These are phyloP conservation scores for Nipponia nippon DNA, from an alignment of 2,113 vertebrate species.

Conservation along the genomic window DNA sequence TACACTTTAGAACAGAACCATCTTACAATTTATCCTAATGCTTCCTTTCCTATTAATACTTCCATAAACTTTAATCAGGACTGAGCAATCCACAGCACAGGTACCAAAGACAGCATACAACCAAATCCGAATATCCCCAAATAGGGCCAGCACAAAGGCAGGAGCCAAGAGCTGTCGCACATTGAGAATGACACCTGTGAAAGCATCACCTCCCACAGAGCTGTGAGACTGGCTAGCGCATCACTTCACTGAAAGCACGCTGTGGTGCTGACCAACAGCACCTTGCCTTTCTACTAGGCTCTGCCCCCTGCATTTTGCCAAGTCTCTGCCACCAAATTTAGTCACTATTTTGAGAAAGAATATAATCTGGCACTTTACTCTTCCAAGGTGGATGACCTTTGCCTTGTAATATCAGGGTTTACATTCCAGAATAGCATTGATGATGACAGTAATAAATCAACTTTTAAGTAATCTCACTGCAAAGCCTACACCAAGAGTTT, in stretches of 20 bases:
- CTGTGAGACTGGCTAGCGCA: neutral
- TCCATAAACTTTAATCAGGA: neutral
- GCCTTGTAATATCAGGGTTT: neutral
- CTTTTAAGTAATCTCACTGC: conserved; percentile 20
- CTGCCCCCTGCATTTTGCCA: neutral
- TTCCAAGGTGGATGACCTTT: conserved; percentile 16
- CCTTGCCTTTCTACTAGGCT: neutral
- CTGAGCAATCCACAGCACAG: neutral
- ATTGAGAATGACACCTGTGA: rapidly evolving
- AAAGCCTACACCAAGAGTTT: conserved; percentile 32
- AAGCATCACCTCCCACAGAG: neutral
- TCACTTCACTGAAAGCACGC: neutral
- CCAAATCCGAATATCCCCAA: neutral
- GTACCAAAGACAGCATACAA: neutral
- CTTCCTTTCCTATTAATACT: neutral
- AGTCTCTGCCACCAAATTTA: neutral
- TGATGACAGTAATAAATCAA: conserved; percentile 10
- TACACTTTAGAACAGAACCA: neutral
- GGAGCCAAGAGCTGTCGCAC: neutral
- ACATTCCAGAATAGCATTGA: conserved; percentile 11
- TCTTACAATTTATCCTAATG: neutral
- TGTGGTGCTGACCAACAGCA: neutral
- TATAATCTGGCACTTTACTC: neutral
- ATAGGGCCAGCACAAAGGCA: neutral
- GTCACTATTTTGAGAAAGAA: neutral